A percentile compares a stretch with the other conserved stretches of the same genome.
Conservation (phyloP, 2,888 invertebrate genomes). For the Drosophila antonietae region DNA sequence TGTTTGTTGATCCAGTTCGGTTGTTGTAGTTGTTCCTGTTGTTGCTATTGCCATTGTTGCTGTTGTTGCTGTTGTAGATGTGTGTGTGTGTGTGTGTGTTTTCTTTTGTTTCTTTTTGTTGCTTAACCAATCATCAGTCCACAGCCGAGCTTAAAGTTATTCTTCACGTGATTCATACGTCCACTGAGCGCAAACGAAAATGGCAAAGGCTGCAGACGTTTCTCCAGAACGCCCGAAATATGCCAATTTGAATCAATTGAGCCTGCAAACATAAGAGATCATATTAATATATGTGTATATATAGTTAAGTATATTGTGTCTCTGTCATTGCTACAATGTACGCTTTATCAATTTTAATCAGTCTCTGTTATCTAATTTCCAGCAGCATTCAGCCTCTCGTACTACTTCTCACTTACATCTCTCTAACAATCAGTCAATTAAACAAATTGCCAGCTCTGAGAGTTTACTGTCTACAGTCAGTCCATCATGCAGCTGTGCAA, state of each 20-base stretch:
- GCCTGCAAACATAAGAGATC: conserved; percentile 86
- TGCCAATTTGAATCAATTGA: conserved; percentile 97
- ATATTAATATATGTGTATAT: neutral
- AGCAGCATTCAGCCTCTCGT: too few species aligned
- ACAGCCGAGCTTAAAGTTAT: conserved; percentile 96
- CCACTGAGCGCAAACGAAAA: conserved; percentile 97
- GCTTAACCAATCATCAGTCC: conserved; percentile 96
- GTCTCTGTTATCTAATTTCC: neutral
- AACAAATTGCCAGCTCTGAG: too few species aligned
- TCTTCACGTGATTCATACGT: conserved; percentile 96
- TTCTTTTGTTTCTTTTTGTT: neutral
- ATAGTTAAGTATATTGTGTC: too few species aligned
- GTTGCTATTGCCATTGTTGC: conserved; percentile 4
- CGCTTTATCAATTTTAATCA: neutral
- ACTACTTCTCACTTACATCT: too few species aligned
- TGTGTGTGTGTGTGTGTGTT: neutral
- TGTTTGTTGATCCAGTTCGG: conserved; percentile 6
- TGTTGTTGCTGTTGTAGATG: neutral
- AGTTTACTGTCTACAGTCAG: neutral
- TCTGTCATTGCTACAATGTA: neutral
- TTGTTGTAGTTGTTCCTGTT: conserved; percentile 2
- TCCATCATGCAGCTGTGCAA: too few species aligned
- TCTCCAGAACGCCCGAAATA: conserved; percentile 96
- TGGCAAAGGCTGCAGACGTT: conserved; percentile 95
- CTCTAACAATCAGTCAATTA: neutral